Evolutionary conservation across 2,113 vertebrate species (phyloP), one percentile per base, ranked within the genome.

Genomic region (Labrus mixtus): DNA sequence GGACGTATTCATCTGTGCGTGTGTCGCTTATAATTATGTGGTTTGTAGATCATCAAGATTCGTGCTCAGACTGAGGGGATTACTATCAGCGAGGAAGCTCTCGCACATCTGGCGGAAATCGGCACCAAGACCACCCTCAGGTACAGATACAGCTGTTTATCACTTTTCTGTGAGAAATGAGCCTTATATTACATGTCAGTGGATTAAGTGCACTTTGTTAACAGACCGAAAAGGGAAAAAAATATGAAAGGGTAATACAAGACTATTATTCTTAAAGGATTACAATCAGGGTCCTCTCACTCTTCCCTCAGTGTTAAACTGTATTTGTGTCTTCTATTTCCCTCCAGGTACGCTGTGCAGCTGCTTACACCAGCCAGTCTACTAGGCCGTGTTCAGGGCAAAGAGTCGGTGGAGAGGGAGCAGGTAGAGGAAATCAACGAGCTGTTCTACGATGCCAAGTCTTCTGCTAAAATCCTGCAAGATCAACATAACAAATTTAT

Each of bases 361-460:
- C 94, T 99, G 71, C 94, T 99, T 90, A 99, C 98, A 4, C 98
- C 98, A 0, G 98, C 97, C 81, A 96, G 94, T 87, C 90, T 98
- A 73, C 94, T 99, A 36, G 96, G 96, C 1, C 97, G 97, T 56
- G 96, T 98, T 92, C 97, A 97, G 51, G 98, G 98, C 22, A 99
- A 98, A 86, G 98, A 98, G 87, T 91, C 93, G 12, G 97, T 98
- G 2, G 98, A 99, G 89, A 94, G 96, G 57, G 98, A 99, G 82
- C 97, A 98, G n/a, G 94, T 99, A 17, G 98, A 99, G 85, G 98
- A 99, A 92, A 98, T 98, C 90, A 98, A 96, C 25, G 98, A 99
- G 93, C 96, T 99, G 58, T 99, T 99, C 94, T 99, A 99, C 9
- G 98, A 99, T 1, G 98, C 98, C 82, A 99, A 99, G 92, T 98